A percentile compares a stretch with the other conserved stretches of the same genome.
Evolutionary conservation across 1,140 invertebrate species (phyloP).

Genomic region (Calosoma granatense): DNA sequence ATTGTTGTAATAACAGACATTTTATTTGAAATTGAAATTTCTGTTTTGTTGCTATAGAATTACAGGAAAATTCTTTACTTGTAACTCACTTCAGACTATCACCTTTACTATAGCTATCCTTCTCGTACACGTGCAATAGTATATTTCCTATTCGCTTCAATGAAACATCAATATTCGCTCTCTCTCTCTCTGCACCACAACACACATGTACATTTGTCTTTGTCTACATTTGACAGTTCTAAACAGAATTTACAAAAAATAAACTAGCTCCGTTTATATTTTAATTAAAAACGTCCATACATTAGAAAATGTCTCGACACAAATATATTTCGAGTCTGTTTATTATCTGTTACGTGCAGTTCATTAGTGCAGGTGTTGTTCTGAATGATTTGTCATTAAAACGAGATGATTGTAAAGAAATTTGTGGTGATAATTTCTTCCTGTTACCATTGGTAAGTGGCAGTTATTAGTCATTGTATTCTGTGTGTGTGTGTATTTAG

Average conservation of each 20-base stretch:
- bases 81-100: no score
- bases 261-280: background rate
- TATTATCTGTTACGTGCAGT: background rate
- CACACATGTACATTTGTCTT: background rate
- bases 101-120: no score
- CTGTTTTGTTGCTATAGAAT: no score
- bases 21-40: no score
- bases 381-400: background rate
- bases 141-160: no score
- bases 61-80: no score
- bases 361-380: background rate
- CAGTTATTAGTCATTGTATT: background rate
- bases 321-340: background rate
- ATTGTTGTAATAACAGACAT: no score
- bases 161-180: no score
- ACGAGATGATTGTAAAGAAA: background rate
- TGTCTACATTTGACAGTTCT: background rate
- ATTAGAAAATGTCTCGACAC: background rate
- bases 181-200: no score
- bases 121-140: no score
- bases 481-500: background rate
- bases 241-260: background rate
- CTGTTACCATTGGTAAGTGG: background rate
- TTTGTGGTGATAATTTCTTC: background rate
- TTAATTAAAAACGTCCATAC: background rate